phyloP scores from a whole-genome alignment of 1,140 invertebrate genomes.

The Meloidogyne hapla region DNA sequence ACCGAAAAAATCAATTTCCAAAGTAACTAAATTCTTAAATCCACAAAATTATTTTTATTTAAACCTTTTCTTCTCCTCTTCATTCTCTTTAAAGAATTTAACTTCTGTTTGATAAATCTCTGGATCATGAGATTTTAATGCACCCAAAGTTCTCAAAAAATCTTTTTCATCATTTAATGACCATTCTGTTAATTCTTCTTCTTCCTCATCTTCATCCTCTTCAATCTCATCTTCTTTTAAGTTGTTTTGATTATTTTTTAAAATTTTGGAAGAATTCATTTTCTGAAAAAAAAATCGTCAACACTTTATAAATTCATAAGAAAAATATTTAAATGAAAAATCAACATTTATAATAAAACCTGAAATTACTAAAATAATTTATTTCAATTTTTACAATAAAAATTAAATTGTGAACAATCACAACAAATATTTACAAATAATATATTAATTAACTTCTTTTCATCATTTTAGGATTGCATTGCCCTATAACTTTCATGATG shows the following conservation, averaged over 20 bases:
- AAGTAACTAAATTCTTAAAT: no score
- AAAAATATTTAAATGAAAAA: no score
- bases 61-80: constrained; percentile 45
- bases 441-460: background rate
- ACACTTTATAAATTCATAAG: no score
- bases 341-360: no score
- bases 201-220: background rate
- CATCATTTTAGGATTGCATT: background rate
- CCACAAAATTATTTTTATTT: constrained; percentile 8
- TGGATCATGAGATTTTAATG: constrained; percentile 82
- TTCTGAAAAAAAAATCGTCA: no score
- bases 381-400: no score
- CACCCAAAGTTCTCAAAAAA: constrained; percentile 80
- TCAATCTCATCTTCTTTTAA: background rate
- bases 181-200: constrained; percentile 56
- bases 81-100: constrained; percentile 73
- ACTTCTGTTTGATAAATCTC: constrained; percentile 78
- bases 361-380: no score
- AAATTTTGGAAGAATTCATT: no score
- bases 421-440: background rate
- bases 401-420: background rate
- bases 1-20: background rate
- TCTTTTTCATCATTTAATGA: constrained; percentile 75
- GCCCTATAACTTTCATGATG: constrained; percentile 1
- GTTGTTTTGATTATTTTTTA: no score